A percentile compares a stretch with the other conserved stretches of the same genome.
phyloP scores from a whole-genome alignment of 37 sponge, comb jelly and placozoan genomes.

The Geodia barretti region DNA sequence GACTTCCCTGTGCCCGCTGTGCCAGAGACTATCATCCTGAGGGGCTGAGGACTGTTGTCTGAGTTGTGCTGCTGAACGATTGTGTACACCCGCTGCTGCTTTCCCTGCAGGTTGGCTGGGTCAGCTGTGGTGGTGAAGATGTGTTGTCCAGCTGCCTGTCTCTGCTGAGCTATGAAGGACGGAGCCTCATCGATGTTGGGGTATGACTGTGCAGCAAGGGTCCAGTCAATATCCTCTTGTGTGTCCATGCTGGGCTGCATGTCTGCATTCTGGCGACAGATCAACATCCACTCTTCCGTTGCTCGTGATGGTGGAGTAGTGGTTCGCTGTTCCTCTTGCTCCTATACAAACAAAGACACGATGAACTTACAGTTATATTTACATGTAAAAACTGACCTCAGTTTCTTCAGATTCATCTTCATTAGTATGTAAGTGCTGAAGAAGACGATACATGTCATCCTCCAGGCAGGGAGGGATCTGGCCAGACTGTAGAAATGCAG shows the following conservation, averaged over 20 bases:
- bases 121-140: conserved; percentile 33
- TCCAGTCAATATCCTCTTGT: conserved; percentile 23
- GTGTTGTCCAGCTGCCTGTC: not conserved
- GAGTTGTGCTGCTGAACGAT: conserved; percentile 23
- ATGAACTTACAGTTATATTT: too few species aligned
- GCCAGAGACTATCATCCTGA: conserved; percentile 31
- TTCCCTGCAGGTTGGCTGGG: conserved; percentile 27
- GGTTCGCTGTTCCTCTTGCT: not conserved
- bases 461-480: conserved; percentile 41
- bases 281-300: conserved; percentile 52
- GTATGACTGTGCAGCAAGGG: conserved; percentile 2
- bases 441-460: conserved; percentile 45
- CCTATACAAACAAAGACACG: not conserved
- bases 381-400: too few species aligned
- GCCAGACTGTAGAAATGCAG: conserved; percentile 34
- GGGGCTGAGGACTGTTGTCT: conserved; percentile 2
- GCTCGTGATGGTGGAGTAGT: conserved; percentile 14
- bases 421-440: not conserved
- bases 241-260: not conserved
- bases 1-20: conserved; percentile 56
- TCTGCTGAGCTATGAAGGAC: conserved; percentile 6
- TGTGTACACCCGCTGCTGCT: conserved; percentile 41
- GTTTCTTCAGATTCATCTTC: conserved; percentile 1
- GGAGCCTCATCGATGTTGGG: conserved; percentile 40
- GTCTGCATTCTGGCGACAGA: conserved; percentile 29